Conservation (phyloP, 2,888 invertebrate species). For the Drosophila formosana region DNA sequence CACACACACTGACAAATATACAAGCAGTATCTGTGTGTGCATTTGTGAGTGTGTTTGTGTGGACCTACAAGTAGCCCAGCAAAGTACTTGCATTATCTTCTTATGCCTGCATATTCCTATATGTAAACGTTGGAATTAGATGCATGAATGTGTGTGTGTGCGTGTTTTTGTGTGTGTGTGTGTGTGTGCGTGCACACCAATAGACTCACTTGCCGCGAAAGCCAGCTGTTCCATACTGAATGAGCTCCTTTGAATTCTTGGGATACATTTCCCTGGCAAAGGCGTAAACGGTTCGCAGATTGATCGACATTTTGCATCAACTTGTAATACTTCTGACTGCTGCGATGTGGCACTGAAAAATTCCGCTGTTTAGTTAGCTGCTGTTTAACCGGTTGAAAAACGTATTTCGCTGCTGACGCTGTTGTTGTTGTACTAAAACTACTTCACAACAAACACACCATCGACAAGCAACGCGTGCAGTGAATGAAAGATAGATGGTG, state of each 20-base stretch:
- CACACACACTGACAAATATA: conserved; percentile 7
- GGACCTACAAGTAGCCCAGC: conserved; percentile 14
- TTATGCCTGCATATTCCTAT: not conserved
- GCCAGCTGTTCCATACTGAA: conserved; percentile 94
- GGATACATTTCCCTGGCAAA: conserved; percentile 92
- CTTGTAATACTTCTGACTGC: conserved; percentile 23
- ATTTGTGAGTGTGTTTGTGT: not conserved
- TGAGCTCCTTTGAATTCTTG: conserved; percentile 88
- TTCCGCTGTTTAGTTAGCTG: conserved; percentile 18
- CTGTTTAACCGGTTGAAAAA: conserved; percentile 39
- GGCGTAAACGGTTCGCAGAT: conserved; percentile 87
- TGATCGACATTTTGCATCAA: conserved; percentile 82
- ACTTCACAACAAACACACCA: conserved; percentile 39
- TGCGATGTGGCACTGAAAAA: conserved; percentile 36
- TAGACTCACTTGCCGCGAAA: conserved; percentile 89
- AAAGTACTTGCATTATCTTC: conserved; percentile 1
- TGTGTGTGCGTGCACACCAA: conserved; percentile 4
- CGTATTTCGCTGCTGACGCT: conserved; percentile 54
- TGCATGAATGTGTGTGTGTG: not conserved
- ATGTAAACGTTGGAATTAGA: conserved; percentile 13
- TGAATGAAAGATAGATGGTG: not conserved
- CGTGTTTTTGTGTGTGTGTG: not conserved
- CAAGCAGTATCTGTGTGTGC: conserved; percentile 12
- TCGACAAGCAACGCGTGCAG: conserved; percentile 59
- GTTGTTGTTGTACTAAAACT: conserved; percentile 51